These are phyloP conservation scores for Campylomormyrus numenius DNA, from an alignment of 2,113 vertebrate species.

Conservation along the genomic window DNA sequence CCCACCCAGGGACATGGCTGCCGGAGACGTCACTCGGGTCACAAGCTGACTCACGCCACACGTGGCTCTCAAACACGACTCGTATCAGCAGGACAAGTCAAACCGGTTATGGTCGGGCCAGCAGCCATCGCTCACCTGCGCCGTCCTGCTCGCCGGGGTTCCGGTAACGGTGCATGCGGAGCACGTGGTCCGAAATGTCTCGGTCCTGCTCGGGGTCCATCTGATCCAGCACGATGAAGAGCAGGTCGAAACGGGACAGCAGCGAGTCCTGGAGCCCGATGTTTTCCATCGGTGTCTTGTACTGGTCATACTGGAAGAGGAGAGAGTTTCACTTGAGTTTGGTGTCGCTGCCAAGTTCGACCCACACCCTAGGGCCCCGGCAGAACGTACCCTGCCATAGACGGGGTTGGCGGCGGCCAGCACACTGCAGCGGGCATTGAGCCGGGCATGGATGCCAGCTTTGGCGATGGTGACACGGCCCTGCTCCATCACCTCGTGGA, in stretches of 20 bases:
- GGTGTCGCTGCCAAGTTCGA: not conserved
- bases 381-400: slow-evolving; percentile 78
- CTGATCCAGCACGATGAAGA: slow-evolving; percentile 94
- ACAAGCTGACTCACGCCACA: not conserved
- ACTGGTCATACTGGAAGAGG: slow-evolving; percentile 82
- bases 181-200: slow-evolving; percentile 87
- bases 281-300: slow-evolving; percentile 98
- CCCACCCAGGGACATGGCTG: slow-evolving; percentile 80
- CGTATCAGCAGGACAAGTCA: not conserved
- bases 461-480: slow-evolving; percentile 93
- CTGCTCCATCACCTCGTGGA: slow-evolving; percentile 99
- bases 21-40: not conserved
- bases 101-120: not conserved
- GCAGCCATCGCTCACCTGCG: slow-evolving; percentile 62
- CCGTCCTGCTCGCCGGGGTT: slow-evolving; percentile 86
- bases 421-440: slow-evolving; percentile 94
- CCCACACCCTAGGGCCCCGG: not conserved
- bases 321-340: not conserved
- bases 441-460: slow-evolving; percentile 89
- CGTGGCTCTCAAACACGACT: not conserved
- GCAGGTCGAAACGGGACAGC: slow-evolving; percentile 90
- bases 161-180: slow-evolving; percentile 91
- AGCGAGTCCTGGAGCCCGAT: slow-evolving; percentile 95
- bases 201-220: slow-evolving; percentile 93
- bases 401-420: slow-evolving; percentile 91